These are phyloP conservation scores for Psix sp. DNA, from an alignment of 1,140 invertebrate genomes.

Conservation along the genomic window DNA sequence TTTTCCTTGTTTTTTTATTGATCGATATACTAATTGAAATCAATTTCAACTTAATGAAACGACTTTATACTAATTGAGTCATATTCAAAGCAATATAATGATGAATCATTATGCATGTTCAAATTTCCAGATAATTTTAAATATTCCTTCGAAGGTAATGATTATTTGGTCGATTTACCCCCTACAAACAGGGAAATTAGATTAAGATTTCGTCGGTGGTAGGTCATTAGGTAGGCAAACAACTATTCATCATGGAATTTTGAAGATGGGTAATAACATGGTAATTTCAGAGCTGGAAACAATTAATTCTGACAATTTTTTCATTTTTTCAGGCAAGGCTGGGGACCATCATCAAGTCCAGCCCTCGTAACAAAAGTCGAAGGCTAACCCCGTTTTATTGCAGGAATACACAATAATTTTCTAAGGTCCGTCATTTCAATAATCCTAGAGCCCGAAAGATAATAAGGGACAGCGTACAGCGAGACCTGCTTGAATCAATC, in stretches of 20 bases:
- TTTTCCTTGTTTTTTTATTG: no score
- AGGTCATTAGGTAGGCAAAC: conserved; percentile 14
- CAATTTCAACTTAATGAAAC: no score
- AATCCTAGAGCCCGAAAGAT: conserved; percentile 27
- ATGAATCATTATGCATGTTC: no score
- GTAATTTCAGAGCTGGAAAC: conserved; percentile 9
- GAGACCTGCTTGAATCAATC: conserved; percentile 20
- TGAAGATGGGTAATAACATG: background rate
- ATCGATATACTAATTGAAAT: no score
- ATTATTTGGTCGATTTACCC: no score
- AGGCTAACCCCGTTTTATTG: conserved; percentile 13
- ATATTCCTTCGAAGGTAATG: no score
- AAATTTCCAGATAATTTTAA: no score
- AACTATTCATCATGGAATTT: conserved; percentile 11
- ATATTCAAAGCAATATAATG: no score
- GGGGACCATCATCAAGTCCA: conserved; percentile 9
- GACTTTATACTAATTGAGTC: no score
- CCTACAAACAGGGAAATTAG: conserved; percentile 14
- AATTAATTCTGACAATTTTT: conserved; percentile 27
- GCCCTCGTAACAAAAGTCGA: background rate
- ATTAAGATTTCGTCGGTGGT: conserved; percentile 20
- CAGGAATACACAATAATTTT: conserved; percentile 16
- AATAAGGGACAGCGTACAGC: background rate
- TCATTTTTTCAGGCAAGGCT: conserved; percentile 13
- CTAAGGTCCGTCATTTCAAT: conserved; percentile 25